Evolutionary conservation across 2,888 invertebrate genomes (phyloP).

Genomic region (Gymnoscelis rufifasciata): DNA sequence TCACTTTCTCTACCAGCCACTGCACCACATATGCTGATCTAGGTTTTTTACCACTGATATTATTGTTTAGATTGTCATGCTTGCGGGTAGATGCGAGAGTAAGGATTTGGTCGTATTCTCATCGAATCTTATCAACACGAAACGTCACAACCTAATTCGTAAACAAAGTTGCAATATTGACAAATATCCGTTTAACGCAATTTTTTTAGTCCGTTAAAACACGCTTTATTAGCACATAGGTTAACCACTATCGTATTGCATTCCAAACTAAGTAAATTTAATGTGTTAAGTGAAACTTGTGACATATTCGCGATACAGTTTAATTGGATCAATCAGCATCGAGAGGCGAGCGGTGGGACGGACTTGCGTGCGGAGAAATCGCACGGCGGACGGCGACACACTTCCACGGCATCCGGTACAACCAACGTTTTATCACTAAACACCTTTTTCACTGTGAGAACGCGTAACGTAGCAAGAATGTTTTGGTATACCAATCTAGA

Average conservation of each 20-base stretch:
- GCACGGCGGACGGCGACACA: conserved; percentile 55
- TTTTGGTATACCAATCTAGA: background rate
- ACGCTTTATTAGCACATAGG: background rate
- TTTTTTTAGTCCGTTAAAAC: too few species aligned
- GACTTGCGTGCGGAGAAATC: conserved; percentile 75
- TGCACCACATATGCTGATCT: too few species aligned
- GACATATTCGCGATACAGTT: conserved; percentile 32
- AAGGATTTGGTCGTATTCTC: too few species aligned
- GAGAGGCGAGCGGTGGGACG: conserved; percentile 50
- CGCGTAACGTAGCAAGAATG: background rate
- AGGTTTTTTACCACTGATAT: too few species aligned
- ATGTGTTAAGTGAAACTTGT: conserved; percentile 1
- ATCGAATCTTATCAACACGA: too few species aligned
- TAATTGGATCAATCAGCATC: conserved; percentile 54
- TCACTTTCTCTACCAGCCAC: conserved; percentile 62
- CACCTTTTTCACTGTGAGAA: conserved; percentile 11
- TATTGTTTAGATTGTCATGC: too few species aligned
- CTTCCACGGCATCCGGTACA: conserved; percentile 59
- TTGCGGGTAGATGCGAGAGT: too few species aligned
- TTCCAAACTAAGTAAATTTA: background rate
- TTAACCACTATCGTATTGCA: background rate
- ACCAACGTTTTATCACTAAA: conserved; percentile 31
- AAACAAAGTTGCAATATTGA: too few species aligned
- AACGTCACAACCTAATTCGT: too few species aligned
- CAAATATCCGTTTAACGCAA: too few species aligned